Conservation (phyloP, 2,113 vertebrate species). For the Mesembrinibis cayennensis region DNA sequence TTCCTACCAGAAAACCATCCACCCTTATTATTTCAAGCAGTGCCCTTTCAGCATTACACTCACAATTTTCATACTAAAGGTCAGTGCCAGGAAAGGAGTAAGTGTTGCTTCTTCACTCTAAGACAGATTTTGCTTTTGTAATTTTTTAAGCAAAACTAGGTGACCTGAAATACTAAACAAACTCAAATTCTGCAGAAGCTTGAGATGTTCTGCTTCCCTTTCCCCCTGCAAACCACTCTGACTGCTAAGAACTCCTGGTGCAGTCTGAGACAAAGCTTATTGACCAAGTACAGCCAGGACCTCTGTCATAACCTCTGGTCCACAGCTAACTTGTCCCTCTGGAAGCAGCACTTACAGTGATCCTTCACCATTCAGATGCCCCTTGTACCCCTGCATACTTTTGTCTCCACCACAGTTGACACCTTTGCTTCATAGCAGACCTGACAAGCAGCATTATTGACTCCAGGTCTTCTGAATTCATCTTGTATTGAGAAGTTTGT, state of each 20-base stretch:
- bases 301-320: background rate
- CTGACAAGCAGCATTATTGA: background rate
- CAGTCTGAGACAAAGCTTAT: background rate
- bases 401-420: background rate
- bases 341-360: background rate
- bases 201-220: background rate
- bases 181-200: background rate
- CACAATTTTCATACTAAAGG: background rate
- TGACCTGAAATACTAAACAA: background rate
- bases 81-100: background rate
- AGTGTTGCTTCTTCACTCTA: background rate
- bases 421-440: background rate
- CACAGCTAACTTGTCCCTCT: background rate
- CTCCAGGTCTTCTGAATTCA: background rate
- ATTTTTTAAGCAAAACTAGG: background rate
- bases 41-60: background rate
- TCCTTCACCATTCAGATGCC: background rate
- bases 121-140: background rate
- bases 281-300: background rate
- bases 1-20: background rate
- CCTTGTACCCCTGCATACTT: background rate
- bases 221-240: background rate
- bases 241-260: background rate
- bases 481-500: background rate
- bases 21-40: background rate